Evolutionary conservation across 2,888 invertebrate genomes (phyloP), one percentile per base, ranked within the genome.

Genomic region (Hypomecis punctinalis): DNA sequence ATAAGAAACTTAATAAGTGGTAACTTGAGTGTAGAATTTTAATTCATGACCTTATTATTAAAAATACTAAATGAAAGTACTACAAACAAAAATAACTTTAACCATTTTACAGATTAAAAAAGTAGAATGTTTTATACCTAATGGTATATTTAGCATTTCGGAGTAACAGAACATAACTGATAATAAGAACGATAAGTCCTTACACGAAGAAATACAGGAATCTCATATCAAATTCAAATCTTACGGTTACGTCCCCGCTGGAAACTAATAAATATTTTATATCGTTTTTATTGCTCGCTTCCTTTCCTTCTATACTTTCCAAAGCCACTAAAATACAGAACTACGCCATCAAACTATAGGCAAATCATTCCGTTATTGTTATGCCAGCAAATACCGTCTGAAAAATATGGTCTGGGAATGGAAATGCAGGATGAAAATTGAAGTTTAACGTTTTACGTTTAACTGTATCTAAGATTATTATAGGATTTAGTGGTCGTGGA

Each of bases 261-360:
- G 48, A 54, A 49, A 56, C 54, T 48, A 66, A 58, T 63, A 67
- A 61, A 57, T 51, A 40, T 63, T 66, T 61, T 67, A 67, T 67
- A 53, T 60, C 60, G n/a, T 33, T 61, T 63, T 67, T 63, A 67
- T 63, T 63, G 45, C 42, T 37, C 51, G 47, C 51, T 62, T 55
- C 54, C 40, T 43, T 47, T 47, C 53, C 40, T 60, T 43, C 58
- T 48, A 53, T 65, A 39, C 61, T 49, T 58, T 51, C 43, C 37
- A 42, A 54, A 54, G 42, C 56, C 49, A 60, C 56, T 67, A 56
- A 63, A 62, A 66, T 33, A 9, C 51, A 51, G 58, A 48, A 36
- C 54, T 47, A 58, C 39, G 47, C 57, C 35, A 63, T 58, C 46
- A 63, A 54, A 63, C 63, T 53, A 63, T 36, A 36, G 42, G 8